phyloP scores from a whole-genome alignment of 2,113 vertebrate genomes.

The Spizaetus ornatus region DNA sequence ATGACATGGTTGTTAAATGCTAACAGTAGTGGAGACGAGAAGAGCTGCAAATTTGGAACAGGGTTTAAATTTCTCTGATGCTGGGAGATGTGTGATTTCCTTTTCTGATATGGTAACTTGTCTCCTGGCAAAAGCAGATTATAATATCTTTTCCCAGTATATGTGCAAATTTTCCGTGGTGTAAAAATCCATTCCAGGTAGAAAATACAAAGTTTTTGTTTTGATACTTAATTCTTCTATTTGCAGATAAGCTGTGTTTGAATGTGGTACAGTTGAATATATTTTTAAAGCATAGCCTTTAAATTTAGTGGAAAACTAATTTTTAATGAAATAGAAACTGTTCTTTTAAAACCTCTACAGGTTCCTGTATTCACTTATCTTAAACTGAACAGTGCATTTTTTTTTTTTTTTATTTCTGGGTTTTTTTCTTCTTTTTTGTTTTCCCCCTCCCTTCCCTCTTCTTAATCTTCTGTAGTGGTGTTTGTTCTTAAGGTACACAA shows the following conservation, averaged over 20 bases:
- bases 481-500: background rate
- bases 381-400: too few relatives aligned
- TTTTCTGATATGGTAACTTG: background rate
- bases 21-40: background rate
- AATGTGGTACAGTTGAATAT: background rate
- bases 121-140: background rate
- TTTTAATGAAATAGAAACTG: background rate
- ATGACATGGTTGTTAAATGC: background rate
- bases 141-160: background rate
- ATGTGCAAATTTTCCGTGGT: accelerated
- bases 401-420: background rate
- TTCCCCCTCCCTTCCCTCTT: too few relatives aligned
- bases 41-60: background rate
- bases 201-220: background rate
- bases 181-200: background rate
- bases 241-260: background rate
- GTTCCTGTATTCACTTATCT: background rate
- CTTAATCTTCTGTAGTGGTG: background rate
- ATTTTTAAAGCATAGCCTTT: background rate
- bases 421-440: background rate
- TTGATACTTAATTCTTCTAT: background rate
- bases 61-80: background rate
- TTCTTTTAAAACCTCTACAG: background rate
- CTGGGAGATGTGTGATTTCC: background rate
- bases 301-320: background rate